Conservation (phyloP, 2,888 invertebrate species). For the Congeria kusceri region DNA sequence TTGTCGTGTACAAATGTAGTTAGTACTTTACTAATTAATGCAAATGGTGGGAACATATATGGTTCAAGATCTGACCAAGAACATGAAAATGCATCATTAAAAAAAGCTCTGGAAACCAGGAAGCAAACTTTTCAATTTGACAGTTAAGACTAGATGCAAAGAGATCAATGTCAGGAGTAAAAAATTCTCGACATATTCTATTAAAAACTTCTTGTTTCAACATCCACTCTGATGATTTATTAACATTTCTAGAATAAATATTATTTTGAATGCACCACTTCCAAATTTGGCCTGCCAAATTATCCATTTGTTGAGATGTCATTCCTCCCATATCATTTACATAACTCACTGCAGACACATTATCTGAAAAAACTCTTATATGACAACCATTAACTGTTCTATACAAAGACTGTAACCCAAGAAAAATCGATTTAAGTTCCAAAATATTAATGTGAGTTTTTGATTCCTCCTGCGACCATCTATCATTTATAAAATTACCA, state of each 20-base stretch:
- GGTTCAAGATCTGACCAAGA: conserved; percentile 5
- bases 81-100: neutral
- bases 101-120: conserved; percentile 7
- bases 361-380: neutral
- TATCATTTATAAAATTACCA: too few relatives aligned
- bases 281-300: neutral
- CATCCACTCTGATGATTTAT: conserved; percentile 10
- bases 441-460: too few relatives aligned
- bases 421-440: too few relatives aligned
- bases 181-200: neutral
- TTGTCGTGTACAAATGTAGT: conserved; percentile 41
- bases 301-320: conserved; percentile 1
- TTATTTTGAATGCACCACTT: neutral
- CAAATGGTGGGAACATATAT: conserved; percentile 51
- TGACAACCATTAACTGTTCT: too few relatives aligned
- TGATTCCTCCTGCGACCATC: too few relatives aligned
- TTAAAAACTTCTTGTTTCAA: conserved; percentile 7
- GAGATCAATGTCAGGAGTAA: conserved; percentile 6
- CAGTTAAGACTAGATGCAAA: conserved; percentile 7
- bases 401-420: too few relatives aligned
- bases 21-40: conserved; percentile 29
- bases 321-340: conserved; percentile 13
- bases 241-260: conserved; percentile 13
- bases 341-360: conserved; percentile 6
- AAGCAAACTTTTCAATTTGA: neutral